Evolutionary conservation across 1,140 invertebrate genomes (phyloP), one percentile per base, ranked within the genome.

Genomic region (Schlechtendalia chinensis): DNA sequence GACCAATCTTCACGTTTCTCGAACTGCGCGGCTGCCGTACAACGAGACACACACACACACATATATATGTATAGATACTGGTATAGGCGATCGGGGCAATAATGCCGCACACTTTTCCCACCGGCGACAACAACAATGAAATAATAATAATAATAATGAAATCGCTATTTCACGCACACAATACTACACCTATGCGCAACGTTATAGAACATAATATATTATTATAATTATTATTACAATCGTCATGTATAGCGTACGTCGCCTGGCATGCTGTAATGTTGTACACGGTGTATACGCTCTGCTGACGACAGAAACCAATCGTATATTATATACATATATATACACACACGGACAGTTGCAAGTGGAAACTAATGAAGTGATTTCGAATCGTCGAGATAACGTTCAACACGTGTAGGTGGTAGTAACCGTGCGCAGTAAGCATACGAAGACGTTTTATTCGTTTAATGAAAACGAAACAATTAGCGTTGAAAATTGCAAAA

Each of bases 111-210:
- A 22, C 45, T 77, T 50, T 77, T 61, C 56, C 74, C 74, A 77
- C 54, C 59, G 74, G 56, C 58, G 39, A 65, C 29, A 27, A 61
- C 27, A 61, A 29, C 27, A 61, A 29, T 27, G 27, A 17, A 74
- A 56, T 74, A 74, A 53, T 74, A 75, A 75, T 77, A 59, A 77
- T 59, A 11, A 69, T 69, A 69, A 69, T 69, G 54, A 59, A 77
- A 77, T 59, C 74, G 1, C 24, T 56, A 59, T 58, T 77, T 77
- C 32, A 59, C 32, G 11, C 11, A 10, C 27, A 19, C n/a, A n/a
- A n/a, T n/a, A n/a, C 59, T 59, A 77, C 56, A 19, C 74, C 74
- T 45, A 61, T 53, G 22, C 56, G 12, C 45, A 27, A 17, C 17
- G 14, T 50, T 50, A 24, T 24, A 47, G n/a, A 6, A 56, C 22